Evolutionary conservation across 1,140 invertebrate species (phyloP).

Genomic region (Atta cephalotes): DNA sequence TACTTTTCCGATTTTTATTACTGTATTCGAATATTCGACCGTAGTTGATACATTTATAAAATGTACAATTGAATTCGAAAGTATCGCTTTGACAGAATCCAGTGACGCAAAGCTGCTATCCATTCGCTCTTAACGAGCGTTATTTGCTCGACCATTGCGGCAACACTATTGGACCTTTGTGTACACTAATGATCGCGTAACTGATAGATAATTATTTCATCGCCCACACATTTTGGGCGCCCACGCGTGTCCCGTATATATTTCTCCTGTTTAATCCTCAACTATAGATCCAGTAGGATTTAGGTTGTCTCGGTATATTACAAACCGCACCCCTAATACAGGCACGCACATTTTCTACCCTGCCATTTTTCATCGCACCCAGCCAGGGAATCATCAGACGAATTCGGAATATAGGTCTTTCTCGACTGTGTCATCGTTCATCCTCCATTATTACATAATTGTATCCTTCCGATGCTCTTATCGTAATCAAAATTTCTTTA

Average conservation of each 20-base stretch:
- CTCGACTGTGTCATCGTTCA: background rate
- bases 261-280: constrained; percentile 21
- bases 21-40: background rate
- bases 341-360: constrained; percentile 38
- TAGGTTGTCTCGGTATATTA: constrained; percentile 55
- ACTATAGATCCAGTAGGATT: constrained; percentile 48
- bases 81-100: background rate
- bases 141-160: background rate
- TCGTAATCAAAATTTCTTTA: constrained; percentile 32
- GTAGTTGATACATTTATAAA: too few species aligned
- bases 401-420: constrained; percentile 39
- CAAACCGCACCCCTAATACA: constrained; percentile 23
- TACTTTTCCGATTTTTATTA: background rate
- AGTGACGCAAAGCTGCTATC: background rate
- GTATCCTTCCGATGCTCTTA: constrained; percentile 10
- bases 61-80: background rate
- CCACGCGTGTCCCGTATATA: background rate
- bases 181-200: background rate
- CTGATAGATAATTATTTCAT: constrained; percentile 48
- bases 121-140: background rate
- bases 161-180: background rate
- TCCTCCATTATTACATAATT: constrained; percentile 8
- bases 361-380: constrained; percentile 35
- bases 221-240: constrained; percentile 6
- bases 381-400: background rate